Evolutionary conservation across 2,113 vertebrate species (phyloP).

Genomic region (Amblyornis subalaris): DNA sequence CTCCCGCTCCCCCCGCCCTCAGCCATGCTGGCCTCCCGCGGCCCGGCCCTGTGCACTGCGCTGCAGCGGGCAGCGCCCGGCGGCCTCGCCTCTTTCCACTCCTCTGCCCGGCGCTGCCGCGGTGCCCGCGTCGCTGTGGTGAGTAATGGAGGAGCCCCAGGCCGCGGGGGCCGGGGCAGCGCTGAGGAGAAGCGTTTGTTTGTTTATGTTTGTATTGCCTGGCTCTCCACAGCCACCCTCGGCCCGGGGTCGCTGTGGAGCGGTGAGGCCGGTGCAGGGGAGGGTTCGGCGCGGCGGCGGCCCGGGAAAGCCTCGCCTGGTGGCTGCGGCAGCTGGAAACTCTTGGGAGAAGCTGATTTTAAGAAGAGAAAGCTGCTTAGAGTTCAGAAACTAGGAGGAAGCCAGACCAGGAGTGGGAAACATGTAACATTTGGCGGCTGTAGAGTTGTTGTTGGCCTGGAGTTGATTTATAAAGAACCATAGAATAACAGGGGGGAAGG

Average conservation of each 20-base stretch:
- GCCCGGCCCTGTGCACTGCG: background rate
- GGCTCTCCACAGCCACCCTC: accelerated
- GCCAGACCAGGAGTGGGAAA: background rate
- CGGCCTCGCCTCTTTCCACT: constrained; percentile 39
- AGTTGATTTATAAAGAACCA: accelerated
- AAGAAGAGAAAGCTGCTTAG: background rate
- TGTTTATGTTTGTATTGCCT: no score
- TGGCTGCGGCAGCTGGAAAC: background rate
- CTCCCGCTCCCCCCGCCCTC: background rate
- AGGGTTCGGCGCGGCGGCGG: background rate
- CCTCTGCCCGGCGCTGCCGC: background rate
- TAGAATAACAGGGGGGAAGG: background rate
- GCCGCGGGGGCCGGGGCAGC: background rate
- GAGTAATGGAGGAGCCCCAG: background rate
- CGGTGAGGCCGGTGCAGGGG: background rate
- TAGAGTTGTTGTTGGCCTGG: accelerated
- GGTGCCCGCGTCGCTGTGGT: constrained; percentile 70
- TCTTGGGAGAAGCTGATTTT: background rate
- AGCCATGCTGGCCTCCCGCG: background rate
- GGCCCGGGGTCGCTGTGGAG: no score
- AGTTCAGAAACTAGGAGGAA: background rate
- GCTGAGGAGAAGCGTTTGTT: background rate
- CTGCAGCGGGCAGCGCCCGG: background rate
- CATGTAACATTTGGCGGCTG: accelerated
- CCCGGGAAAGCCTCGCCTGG: background rate